Percentiles rank a stretch among this genome's conserved stretches.
phyloP scores from a whole-genome alignment of 2,888 invertebrate species.

The Formica aserva region DNA sequence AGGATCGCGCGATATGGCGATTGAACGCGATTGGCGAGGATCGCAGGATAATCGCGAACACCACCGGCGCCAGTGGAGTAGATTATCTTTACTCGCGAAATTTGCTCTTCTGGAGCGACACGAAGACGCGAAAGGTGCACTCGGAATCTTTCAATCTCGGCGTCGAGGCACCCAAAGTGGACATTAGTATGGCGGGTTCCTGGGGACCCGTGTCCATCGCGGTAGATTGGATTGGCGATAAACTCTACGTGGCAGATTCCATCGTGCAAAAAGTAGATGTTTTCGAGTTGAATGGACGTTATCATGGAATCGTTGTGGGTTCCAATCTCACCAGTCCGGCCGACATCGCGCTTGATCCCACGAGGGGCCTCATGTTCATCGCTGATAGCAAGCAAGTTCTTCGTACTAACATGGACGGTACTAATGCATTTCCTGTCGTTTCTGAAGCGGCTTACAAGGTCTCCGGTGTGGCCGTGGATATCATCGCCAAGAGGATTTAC shows the following conservation, averaged over 20 bases:
- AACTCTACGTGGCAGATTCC: constrained; percentile 97
- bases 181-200: constrained; percentile 92
- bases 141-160: constrained; percentile 84
- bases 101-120: constrained; percentile 95
- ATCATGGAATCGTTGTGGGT: constrained; percentile 96
- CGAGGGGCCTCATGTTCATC: constrained; percentile 94
- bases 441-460: constrained; percentile 98
- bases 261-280: constrained; percentile 98
- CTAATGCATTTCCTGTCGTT: constrained; percentile 93
- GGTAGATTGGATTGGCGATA: constrained; percentile 98
- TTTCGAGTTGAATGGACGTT: constrained; percentile 94
- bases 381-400: constrained; percentile 94
- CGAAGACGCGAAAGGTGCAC: constrained; percentile 93
- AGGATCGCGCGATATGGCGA: constrained; percentile 90
- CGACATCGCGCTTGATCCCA: constrained; percentile 97
- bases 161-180: constrained; percentile 86
- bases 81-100: constrained; percentile 93
- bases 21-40: constrained; percentile 89
- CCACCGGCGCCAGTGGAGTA: constrained; percentile 94
- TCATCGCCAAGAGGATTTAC: constrained; percentile 95
- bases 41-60: constrained; percentile 90
- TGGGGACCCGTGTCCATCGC: constrained; percentile 97
- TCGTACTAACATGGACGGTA: constrained; percentile 98
- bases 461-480: constrained; percentile 96
- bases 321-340: constrained; percentile 96